Evolutionary conservation across 2,888 invertebrate genomes (phyloP).

Genomic region (Capitulum mitella): DNA sequence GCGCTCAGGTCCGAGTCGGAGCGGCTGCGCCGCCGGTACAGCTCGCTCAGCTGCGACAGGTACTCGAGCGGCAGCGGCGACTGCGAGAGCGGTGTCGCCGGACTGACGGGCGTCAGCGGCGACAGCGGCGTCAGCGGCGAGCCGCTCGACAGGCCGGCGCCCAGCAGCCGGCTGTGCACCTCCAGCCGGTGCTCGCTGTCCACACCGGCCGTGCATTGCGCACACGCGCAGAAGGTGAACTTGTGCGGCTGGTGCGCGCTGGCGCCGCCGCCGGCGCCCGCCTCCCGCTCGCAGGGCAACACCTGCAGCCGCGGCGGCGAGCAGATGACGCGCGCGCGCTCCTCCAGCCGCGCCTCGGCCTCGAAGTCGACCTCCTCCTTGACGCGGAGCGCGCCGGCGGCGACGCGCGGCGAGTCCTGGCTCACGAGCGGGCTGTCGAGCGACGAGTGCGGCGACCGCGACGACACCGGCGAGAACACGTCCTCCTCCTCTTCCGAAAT

Average conservation of each 20-base stretch:
- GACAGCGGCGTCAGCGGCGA: not conserved
- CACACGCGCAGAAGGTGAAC: constrained; percentile 13
- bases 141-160: not conserved
- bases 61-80: constrained; percentile 20
- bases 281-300: not conserved
- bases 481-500: constrained; percentile 50
- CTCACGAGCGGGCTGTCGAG: constrained; percentile 10
- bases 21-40: constrained; percentile 52
- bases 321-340: not conserved
- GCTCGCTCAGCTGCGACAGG: constrained; percentile 6
- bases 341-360: constrained; percentile 36
- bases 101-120: not conserved
- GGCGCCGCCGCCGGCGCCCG: not conserved
- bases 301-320: constrained; percentile 7
- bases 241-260: not conserved
- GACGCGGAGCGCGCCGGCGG: constrained; percentile 51
- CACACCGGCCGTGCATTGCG: constrained; percentile 5
- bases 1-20: constrained; percentile 56
- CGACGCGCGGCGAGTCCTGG: constrained; percentile 36
- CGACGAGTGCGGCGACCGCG: constrained; percentile 41
- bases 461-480: constrained; percentile 50
- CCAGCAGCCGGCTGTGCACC: constrained; percentile 11
- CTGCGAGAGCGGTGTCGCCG: not conserved
- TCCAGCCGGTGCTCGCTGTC: constrained; percentile 13
- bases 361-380: constrained; percentile 48